phyloP scores from a whole-genome alignment of 2,797 vertebrate species.

The Sebastolobus alascanus region DNA sequence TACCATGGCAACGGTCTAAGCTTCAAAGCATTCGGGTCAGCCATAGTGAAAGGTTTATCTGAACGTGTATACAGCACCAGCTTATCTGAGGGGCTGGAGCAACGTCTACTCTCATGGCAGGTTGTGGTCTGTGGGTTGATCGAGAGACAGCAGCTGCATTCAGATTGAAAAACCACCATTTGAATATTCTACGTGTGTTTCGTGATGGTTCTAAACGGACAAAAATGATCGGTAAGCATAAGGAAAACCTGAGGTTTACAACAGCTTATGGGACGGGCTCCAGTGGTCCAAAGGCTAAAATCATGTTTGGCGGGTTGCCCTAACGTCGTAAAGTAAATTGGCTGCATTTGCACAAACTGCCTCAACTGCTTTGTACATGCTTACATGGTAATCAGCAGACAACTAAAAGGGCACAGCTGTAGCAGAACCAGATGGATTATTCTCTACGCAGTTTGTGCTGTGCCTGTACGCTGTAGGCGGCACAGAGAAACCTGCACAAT shows the following conservation, averaged over 20 bases:
- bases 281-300: conserved; percentile 40
- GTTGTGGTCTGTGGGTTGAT: conserved; percentile 1
- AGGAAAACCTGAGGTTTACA: conserved; percentile 68
- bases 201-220: conserved; percentile 6
- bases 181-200: conserved; percentile 24
- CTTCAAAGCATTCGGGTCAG: no score
- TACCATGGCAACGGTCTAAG: no score
- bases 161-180: conserved; percentile 8
- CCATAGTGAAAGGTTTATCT: conserved; percentile 11
- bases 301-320: conserved; percentile 13
- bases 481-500: conserved; percentile 35
- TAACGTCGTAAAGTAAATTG: conserved; percentile 21
- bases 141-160: background rate
- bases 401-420: conserved; percentile 22
- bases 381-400: conserved; percentile 29
- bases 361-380: conserved; percentile 48
- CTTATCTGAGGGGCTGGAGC: conserved; percentile 34
- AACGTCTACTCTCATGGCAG: conserved; percentile 20
- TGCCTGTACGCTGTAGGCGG: conserved; percentile 35
- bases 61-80: conserved; percentile 12
- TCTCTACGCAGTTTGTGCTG: conserved; percentile 31
- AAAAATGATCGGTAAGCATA: conserved; percentile 27
- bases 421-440: conserved; percentile 35
- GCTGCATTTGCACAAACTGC: conserved; percentile 19
- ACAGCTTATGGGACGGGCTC: conserved; percentile 42